phyloP scores from a whole-genome alignment of 2,797 vertebrate genomes.

The Cirrhinus molitorella region DNA sequence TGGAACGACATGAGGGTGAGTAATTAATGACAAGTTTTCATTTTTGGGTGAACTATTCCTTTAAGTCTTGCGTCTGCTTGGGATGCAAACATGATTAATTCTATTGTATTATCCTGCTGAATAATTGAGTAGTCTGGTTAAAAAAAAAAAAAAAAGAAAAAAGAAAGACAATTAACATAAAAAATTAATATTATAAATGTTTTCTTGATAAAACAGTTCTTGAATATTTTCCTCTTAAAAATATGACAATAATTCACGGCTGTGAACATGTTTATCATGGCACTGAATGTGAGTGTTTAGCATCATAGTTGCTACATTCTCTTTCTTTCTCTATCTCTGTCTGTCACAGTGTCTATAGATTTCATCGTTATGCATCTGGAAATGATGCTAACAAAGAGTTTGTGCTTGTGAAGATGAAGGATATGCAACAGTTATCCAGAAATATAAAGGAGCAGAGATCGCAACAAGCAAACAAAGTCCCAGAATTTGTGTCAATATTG shows the following conservation, averaged over 20 bases:
- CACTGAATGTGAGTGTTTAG: conserved; percentile 1
- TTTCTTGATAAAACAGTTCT: background rate
- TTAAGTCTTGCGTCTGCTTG: background rate
- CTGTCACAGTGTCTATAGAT: background rate
- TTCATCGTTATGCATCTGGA: background rate
- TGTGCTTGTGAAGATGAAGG: background rate
- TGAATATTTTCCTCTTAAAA: background rate
- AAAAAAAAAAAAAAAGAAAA: too few species aligned
- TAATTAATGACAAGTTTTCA: too few species aligned
- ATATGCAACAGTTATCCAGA: background rate
- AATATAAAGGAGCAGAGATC: background rate
- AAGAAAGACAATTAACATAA: too few species aligned
- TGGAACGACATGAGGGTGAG: too few species aligned
- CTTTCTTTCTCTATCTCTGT: background rate
- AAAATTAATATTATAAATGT: background rate
- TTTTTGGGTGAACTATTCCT: too few species aligned
- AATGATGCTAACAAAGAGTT: background rate
- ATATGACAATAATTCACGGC: background rate
- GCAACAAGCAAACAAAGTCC: background rate
- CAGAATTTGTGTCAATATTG: background rate
- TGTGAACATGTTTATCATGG: background rate
- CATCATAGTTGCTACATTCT: background rate
- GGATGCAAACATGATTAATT: background rate
- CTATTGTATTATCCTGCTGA: background rate
- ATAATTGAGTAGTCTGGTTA: background rate